phyloP scores from a whole-genome alignment of 2,888 invertebrate species.

The Chelonus formosanus region DNA sequence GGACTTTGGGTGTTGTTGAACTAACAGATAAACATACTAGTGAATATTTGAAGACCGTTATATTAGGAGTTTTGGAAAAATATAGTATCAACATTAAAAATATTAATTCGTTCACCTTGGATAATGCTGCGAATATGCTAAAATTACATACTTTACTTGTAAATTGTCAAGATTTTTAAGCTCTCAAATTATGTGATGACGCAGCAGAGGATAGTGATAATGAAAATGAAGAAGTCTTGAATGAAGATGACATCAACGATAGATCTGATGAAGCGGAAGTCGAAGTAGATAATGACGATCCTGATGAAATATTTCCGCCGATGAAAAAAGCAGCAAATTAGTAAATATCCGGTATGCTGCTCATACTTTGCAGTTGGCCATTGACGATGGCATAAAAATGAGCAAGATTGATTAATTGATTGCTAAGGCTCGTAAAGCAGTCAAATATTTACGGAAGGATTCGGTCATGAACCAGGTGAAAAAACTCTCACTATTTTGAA shows the following conservation, averaged over 20 bases:
- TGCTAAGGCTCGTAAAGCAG: constrained; percentile 1
- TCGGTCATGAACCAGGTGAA: neutral
- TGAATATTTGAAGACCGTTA: neutral
- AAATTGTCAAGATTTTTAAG: neutral
- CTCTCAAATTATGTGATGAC: neutral
- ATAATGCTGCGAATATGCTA: constrained; percentile 19
- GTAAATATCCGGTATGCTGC: constrained; percentile 7
- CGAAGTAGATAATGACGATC: neutral
- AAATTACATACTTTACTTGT: neutral
- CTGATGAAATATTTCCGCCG: too few relatives aligned
- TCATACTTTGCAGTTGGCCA: constrained; percentile 14
- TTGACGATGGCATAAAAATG: constrained; percentile 7
- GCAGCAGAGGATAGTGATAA: neutral
- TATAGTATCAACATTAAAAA: neutral
- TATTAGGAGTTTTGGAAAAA: neutral
- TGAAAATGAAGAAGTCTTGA: constrained; percentile 9
- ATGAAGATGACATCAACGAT: neutral
- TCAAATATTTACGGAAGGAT: neutral
- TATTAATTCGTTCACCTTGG: constrained; percentile 16
- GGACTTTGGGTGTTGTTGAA: constrained; percentile 11
- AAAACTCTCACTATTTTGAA: neutral
- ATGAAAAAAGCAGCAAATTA: neutral
- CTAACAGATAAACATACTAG: neutral
- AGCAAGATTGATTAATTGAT: neutral
- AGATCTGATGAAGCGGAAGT: neutral